Conservation (phyloP, 2,888 invertebrate genomes). For the Microplitis manilae region DNA sequence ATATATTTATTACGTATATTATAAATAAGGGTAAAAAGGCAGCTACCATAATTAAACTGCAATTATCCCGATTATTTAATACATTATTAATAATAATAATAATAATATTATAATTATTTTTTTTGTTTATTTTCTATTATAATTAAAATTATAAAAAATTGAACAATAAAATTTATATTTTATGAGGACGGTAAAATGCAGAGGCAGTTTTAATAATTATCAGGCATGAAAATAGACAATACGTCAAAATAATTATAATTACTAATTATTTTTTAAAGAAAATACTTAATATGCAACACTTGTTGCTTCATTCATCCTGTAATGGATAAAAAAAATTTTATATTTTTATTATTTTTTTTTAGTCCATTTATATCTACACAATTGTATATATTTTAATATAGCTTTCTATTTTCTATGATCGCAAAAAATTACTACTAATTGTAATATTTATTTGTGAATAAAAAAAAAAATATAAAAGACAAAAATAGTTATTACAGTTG, state of each 20-base stretch:
- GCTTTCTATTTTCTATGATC: constrained; percentile 42
- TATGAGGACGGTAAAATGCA: neutral
- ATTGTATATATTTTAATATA: constrained; percentile 50
- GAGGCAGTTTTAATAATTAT: neutral
- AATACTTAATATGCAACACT: neutral
- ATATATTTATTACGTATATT: constrained; percentile 10
- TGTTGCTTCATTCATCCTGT: constrained; percentile 44
- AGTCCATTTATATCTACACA: constrained; percentile 51
- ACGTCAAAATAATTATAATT: too few species aligned
- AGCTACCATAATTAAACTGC: neutral
- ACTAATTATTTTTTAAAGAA: neutral
- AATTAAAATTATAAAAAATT: neutral
- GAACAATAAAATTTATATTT: neutral
- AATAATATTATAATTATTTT: neutral
- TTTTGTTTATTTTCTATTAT: neutral
- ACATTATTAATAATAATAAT: neutral
- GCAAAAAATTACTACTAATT: constrained; percentile 36
- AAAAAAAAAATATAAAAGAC: neutral
- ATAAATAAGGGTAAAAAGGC: neutral
- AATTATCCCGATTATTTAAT: constrained; percentile 2
- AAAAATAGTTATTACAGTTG: constrained; percentile 34
- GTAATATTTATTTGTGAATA: constrained; percentile 34
- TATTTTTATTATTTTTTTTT: constrained; percentile 23
- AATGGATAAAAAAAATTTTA: constrained; percentile 44
- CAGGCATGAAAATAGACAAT: neutral